Evolutionary conservation across 2,797 vertebrate genomes (phyloP).

Genomic region (Tadarida brasiliensis): DNA sequence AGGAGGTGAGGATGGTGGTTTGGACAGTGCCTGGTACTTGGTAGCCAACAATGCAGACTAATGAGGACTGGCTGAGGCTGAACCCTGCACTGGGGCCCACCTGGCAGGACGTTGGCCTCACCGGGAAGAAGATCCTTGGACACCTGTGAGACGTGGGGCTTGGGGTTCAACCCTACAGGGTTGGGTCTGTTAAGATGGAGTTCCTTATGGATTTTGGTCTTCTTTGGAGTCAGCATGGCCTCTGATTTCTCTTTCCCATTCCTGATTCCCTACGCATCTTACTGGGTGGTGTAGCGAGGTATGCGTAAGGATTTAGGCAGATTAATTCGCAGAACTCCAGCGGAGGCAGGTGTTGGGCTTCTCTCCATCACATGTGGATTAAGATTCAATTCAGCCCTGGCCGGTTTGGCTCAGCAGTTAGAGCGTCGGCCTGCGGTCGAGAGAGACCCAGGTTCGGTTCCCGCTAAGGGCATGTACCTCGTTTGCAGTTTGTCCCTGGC

Average conservation of each 20-base stretch:
- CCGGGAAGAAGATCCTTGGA: not conserved
- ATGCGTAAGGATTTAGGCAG: not conserved
- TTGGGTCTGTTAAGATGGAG: not conserved
- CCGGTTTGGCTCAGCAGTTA: too few species aligned
- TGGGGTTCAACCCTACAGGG: not conserved
- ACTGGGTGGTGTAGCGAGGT: not conserved
- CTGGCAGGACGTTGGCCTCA: not conserved
- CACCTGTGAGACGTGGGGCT: rapidly evolving
- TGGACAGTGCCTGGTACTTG: not conserved
- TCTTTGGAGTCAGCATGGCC: not conserved
- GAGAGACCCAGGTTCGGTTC: too few species aligned
- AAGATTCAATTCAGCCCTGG: not conserved
- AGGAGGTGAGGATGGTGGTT: not conserved
- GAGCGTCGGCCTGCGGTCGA: too few species aligned
- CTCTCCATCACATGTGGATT: not conserved
- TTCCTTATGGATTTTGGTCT: not conserved
- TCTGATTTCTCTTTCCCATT: not conserved
- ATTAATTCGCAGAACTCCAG: not conserved
- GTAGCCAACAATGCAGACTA: not conserved
- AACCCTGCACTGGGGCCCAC: too few species aligned
- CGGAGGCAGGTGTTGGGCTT: not conserved
- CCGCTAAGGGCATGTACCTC: too few species aligned
- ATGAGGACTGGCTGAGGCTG: rapidly evolving
- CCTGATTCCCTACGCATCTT: not conserved
- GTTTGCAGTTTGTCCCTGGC: too few species aligned